These are phyloP conservation scores for Ibycter americanus DNA, from an alignment of 2,797 vertebrate species.

Conservation along the genomic window DNA sequence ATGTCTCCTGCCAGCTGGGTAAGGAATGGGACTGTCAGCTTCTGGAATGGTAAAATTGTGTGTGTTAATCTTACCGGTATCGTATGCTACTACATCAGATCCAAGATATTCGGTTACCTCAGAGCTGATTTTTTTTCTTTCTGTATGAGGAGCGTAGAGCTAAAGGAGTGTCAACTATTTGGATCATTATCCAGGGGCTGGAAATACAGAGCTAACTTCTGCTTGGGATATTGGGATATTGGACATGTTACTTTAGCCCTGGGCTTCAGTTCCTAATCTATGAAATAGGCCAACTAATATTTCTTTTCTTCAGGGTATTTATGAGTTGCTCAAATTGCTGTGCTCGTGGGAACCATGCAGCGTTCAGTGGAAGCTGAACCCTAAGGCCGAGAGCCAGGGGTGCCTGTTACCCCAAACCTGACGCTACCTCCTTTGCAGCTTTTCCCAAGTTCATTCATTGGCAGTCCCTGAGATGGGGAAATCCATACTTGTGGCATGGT, in stretches of 20 bases:
- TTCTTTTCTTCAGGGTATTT: neutral
- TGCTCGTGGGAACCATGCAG: accelerated
- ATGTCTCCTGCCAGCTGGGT: neutral
- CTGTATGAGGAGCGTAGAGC: neutral
- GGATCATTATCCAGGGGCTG: neutral
- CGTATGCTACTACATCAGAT: neutral
- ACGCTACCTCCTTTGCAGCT: accelerated
- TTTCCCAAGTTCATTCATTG: neutral
- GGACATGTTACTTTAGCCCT: neutral
- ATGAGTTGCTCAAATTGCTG: neutral
- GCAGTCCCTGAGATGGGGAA: neutral
- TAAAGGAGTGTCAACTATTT: neutral
- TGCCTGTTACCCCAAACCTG: neutral
- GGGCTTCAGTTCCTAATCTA: neutral
- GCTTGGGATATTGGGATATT: neutral
- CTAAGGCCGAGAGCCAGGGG: accelerated
- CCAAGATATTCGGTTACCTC: neutral
- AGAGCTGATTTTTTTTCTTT: neutral
- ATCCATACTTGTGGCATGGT: neutral
- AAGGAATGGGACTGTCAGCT: neutral
- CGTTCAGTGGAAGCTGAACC: neutral
- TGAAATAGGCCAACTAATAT: neutral
- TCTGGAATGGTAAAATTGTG: neutral
- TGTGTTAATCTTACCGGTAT: neutral
- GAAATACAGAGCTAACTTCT: neutral